A percentile compares a stretch with the other conserved stretches of the same genome.
Conservation (phyloP, 2,888 invertebrate genomes). For the Cremastinae sp. region DNA sequence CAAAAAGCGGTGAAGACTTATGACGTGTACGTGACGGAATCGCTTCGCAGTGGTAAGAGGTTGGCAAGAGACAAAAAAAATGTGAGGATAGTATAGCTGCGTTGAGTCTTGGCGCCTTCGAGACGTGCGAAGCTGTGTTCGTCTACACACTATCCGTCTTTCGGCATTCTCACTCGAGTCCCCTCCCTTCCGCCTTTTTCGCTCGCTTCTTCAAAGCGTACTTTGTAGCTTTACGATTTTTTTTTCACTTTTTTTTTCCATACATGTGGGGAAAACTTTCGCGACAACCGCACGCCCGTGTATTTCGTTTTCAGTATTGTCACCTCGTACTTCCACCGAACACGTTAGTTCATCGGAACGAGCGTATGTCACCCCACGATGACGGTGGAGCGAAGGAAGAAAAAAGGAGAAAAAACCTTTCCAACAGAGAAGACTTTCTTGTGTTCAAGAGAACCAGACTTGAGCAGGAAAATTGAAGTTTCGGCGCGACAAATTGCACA, state of each 20-base stretch:
- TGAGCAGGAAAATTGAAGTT: constrained; percentile 61
- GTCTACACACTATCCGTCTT: constrained; percentile 23
- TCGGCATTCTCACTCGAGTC: constrained; percentile 46
- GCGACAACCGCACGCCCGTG: constrained; percentile 20
- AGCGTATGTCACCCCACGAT: constrained; percentile 31
- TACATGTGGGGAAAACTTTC: constrained; percentile 39
- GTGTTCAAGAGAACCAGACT: constrained; percentile 49
- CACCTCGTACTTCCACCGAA: constrained; percentile 19
- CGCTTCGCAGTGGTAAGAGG: constrained; percentile 68
- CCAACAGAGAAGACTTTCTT: constrained; percentile 12
- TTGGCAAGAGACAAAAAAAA: constrained; percentile 22
- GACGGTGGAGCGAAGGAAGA: constrained; percentile 2
- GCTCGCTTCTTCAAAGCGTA: constrained; percentile 30
- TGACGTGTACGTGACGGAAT: constrained; percentile 78
- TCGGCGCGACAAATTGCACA: constrained; percentile 62
- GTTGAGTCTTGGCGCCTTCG: constrained; percentile 32
- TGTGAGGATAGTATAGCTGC: constrained; percentile 26
- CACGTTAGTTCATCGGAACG: constrained; percentile 35
- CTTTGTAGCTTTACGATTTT: constrained; percentile 42
- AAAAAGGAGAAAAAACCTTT: constrained; percentile 41
- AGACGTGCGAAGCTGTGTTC: constrained; percentile 34
- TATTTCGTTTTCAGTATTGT: constrained; percentile 29
- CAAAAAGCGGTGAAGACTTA: constrained; percentile 75
- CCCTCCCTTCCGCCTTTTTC: constrained; percentile 6
- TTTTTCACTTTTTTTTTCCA: not conserved